Evolutionary conservation across 2,888 invertebrate genomes (phyloP).

Genomic region (Protophormia terraenovae): DNA sequence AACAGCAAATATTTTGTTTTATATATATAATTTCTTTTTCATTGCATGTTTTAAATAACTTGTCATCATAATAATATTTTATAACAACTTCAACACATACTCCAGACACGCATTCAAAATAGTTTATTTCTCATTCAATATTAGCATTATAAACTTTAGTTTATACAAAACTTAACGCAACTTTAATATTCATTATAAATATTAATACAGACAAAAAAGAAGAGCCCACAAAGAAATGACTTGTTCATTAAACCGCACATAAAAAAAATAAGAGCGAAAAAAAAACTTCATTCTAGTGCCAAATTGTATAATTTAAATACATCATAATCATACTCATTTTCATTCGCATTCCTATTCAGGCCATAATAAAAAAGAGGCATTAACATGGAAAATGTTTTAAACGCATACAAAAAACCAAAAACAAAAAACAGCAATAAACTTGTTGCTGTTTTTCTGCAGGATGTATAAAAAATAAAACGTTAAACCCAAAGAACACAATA

Average conservation of each 20-base stretch:
- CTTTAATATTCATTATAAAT: neutral
- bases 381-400: constrained; percentile 34
- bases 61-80: neutral
- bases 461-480: neutral
- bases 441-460: constrained; percentile 7
- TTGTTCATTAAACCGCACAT: neutral
- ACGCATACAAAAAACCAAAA: neutral
- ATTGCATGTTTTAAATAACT: neutral
- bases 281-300: neutral
- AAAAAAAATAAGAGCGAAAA: neutral
- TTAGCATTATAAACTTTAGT: neutral
- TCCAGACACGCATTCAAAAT: neutral
- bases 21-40: too few species aligned
- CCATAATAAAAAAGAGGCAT: neutral
- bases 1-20: too few species aligned
- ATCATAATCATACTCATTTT: constrained; percentile 3
- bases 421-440: neutral
- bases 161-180: neutral
- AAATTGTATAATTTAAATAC: constrained; percentile 12
- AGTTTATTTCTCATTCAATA: neutral
- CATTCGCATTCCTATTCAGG: neutral
- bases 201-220: neutral
- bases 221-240: neutral
- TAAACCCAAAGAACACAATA: neutral
- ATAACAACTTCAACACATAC: neutral